Percentiles rank a stretch among this genome's conserved stretches.
Conservation (phyloP, 2,888 invertebrate species). For the Drosophila borealis region DNA sequence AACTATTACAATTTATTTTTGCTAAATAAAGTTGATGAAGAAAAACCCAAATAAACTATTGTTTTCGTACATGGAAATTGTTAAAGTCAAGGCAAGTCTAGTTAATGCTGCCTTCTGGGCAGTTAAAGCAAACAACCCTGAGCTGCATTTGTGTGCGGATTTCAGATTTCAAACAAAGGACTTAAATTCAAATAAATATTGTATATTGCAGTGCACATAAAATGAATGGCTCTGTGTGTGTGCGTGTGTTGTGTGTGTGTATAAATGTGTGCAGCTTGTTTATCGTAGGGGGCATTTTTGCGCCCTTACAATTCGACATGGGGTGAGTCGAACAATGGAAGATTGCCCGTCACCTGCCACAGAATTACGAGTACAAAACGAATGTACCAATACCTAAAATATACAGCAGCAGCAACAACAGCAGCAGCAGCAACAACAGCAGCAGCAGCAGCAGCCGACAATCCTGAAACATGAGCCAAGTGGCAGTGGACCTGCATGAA, state of each 20-base stretch:
- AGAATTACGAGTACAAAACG: slow-evolving; percentile 77
- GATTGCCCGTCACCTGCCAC: slow-evolving; percentile 85
- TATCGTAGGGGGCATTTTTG: slow-evolving; percentile 78
- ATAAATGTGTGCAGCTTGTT: slow-evolving; percentile 65
- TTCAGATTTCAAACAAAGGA: slow-evolving; percentile 78
- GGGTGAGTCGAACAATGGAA: slow-evolving; percentile 85
- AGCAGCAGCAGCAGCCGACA: slow-evolving; percentile 47
- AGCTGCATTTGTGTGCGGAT: slow-evolving; percentile 61
- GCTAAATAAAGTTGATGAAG: slow-evolving; percentile 71
- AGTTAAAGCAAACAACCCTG: slow-evolving; percentile 77
- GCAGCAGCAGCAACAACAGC: slow-evolving; percentile 26
- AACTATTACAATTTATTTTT: slow-evolving; percentile 67
- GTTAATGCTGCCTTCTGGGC: slow-evolving; percentile 41
- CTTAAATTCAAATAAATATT: slow-evolving; percentile 83
- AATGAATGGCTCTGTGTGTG: slow-evolving; percentile 47
- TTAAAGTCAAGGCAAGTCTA: slow-evolving; percentile 57
- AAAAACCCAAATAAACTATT: slow-evolving; percentile 25
- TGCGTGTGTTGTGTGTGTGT: slow-evolving; percentile 22
- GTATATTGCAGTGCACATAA: slow-evolving; percentile 81
- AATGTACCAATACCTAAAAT: slow-evolving; percentile 62
- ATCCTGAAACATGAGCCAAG: slow-evolving; percentile 78
- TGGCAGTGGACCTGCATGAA: slow-evolving; percentile 79
- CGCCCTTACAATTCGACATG: slow-evolving; percentile 82
- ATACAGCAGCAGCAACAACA: slow-evolving; percentile 13
- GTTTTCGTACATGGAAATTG: slow-evolving; percentile 17